These are phyloP conservation scores for Montipora capitata DNA, from an alignment of 92 coral and sea anemone species.

Conservation along the genomic window DNA sequence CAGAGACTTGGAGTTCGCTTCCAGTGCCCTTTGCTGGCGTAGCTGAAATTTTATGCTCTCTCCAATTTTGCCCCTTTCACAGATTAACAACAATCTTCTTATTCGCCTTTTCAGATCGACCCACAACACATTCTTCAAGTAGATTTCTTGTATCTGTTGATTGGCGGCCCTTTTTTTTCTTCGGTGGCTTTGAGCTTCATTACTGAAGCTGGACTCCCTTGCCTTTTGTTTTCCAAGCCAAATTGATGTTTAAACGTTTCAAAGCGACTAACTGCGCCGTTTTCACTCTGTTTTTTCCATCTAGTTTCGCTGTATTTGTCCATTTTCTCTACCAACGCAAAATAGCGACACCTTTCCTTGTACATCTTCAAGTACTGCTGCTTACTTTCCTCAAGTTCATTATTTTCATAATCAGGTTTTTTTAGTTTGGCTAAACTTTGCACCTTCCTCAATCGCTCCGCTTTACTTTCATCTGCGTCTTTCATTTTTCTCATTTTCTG, in stretches of 20 bases:
- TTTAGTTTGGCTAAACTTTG: slow-evolving; percentile 17
- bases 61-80: neutral
- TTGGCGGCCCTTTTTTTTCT: neutral
- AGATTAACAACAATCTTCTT: no score
- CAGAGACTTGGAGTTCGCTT: neutral
- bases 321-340: slow-evolving; percentile 15
- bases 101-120: neutral
- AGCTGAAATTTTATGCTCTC: neutral
- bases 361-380: neutral
- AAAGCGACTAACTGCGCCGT: neutral
- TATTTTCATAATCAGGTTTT: no score
- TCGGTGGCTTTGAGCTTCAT: neutral
- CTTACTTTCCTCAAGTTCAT: neutral
- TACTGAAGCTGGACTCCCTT: neutral
- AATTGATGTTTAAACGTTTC: neutral
- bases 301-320: neutral
- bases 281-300: neutral
- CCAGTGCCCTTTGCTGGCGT: neutral
- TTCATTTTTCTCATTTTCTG: neutral
- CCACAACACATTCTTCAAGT: no score
- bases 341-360: neutral
- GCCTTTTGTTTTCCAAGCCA: neutral
- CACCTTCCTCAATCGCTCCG: neutral
- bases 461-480: neutral
- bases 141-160: neutral